phyloP scores from a whole-genome alignment of 2,113 vertebrate species.

The Heptranchias perlo region DNA sequence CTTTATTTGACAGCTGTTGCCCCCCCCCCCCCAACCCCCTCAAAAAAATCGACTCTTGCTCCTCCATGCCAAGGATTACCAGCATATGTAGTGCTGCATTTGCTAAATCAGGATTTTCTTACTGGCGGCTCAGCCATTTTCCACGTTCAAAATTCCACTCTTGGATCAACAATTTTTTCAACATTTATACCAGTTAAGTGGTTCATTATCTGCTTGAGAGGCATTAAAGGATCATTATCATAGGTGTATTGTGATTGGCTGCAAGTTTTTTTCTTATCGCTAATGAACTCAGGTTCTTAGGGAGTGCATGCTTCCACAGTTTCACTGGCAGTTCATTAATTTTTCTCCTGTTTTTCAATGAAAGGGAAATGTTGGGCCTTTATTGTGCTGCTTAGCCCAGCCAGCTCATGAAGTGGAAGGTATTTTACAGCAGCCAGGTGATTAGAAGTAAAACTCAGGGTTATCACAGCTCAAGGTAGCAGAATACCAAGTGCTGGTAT shows the following conservation, averaged over 20 bases:
- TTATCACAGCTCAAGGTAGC: not conserved
- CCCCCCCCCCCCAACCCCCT: no score
- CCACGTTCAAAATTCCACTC: not conserved
- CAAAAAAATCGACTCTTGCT: not conserved
- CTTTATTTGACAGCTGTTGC: not conserved
- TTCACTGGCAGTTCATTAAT: conserved; percentile 12
- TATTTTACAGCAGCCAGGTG: conserved; percentile 1
- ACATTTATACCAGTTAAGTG: not conserved
- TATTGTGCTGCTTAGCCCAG: conserved; percentile 22
- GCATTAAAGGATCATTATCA: not conserved
- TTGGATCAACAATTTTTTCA: not conserved
- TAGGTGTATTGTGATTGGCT: not conserved
- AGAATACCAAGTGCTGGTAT: not conserved
- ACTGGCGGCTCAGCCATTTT: not conserved
- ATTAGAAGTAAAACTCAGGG: not conserved
- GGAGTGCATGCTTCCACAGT: not conserved
- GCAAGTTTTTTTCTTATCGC: not conserved
- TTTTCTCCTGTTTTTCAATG: conserved; percentile 13
- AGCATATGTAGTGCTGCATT: not conserved
- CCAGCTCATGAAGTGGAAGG: not conserved
- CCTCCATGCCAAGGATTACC: not conserved
- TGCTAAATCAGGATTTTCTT: not conserved
- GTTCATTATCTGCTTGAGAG: conserved; percentile 14
- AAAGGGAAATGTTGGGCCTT: conserved; percentile 1
- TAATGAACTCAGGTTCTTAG: not conserved